Evolutionary conservation across 1,140 invertebrate species (phyloP).

Genomic region (Pinna nobilis): DNA sequence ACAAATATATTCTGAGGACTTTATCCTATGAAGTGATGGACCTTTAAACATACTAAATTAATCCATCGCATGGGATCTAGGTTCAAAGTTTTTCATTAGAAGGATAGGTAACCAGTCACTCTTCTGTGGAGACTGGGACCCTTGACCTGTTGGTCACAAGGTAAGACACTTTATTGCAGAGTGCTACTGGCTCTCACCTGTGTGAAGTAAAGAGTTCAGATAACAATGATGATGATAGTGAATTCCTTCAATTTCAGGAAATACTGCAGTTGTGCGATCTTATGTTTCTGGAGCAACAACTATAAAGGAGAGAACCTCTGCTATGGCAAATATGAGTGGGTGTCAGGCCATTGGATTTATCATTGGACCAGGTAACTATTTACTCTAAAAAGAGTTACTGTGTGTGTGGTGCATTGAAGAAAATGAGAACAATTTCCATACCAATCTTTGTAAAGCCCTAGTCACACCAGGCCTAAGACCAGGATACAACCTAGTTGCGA

Average conservation of each 20-base stretch:
- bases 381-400: background rate
- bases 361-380: constrained; percentile 84
- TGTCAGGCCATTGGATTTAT: constrained; percentile 93
- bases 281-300: constrained; percentile 91
- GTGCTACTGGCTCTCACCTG: background rate
- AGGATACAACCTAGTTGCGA: no score
- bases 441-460: no score
- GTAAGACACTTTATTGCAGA: background rate
- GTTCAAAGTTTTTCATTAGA: no score
- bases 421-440: no score
- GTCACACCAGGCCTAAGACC: no score
- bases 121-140: no score
- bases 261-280: constrained; percentile 89
- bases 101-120: no score
- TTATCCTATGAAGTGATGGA: no score
- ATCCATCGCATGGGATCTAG: no score
- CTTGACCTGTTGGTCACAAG: background rate
- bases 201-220: background rate
- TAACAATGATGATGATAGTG: background rate
- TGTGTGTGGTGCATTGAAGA: no score
- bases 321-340: constrained; percentile 89
- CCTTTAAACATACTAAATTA: no score
- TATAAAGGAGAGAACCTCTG: constrained; percentile 85
- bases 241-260: constrained; percentile 78
- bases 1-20: no score